Conservation (phyloP, 2,888 invertebrate genomes). For the Drosophila atroscutellata region DNA sequence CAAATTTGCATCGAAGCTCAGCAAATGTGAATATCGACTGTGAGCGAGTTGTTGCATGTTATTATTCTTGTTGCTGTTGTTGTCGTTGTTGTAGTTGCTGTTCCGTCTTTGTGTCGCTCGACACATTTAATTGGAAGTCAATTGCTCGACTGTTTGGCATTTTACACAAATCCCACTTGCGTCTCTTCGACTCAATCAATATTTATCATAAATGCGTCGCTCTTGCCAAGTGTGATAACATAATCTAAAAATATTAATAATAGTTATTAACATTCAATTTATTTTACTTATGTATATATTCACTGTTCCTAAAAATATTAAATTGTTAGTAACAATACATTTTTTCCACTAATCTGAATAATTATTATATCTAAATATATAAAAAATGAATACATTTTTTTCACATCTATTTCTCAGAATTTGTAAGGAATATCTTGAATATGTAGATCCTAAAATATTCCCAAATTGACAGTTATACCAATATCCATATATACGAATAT, state of each 20-base stretch:
- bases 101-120: conserved; percentile 35
- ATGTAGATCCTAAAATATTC: no score
- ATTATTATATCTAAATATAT: no score
- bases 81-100: conserved; percentile 3
- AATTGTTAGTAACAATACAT: no score
- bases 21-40: conserved; percentile 19
- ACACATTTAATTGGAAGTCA: conserved; percentile 74
- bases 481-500: no score
- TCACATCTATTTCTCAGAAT: no score
- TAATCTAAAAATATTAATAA: background rate
- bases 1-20: conserved; percentile 48
- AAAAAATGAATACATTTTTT: no score
- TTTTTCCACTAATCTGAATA: no score
- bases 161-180: background rate
- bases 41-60: conserved; percentile 39
- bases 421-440: no score
- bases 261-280: background rate
- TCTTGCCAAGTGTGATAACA: background rate
- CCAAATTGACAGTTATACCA: no score
- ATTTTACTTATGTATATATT: no score
- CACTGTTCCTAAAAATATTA: background rate
- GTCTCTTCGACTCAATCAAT: background rate
- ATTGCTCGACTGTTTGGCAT: conserved; percentile 46
- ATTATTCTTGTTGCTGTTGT: conserved; percentile 30
- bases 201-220: no score